Evolutionary conservation across 2,888 invertebrate genomes (phyloP), one percentile per base, ranked within the genome.

Genomic region (Schizaphis graminum): DNA sequence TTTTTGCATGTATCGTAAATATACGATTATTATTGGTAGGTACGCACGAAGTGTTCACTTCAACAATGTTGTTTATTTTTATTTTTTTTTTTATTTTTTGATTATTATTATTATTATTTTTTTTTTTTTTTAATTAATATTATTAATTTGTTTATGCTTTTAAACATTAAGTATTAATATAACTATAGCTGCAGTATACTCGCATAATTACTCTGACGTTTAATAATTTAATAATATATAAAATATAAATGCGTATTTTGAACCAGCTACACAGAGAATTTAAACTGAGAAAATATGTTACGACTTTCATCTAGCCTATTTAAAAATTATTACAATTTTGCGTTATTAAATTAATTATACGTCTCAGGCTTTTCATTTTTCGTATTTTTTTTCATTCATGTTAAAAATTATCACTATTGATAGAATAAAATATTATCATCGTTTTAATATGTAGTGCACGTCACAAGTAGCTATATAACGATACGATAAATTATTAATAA

Each of bases 121-220:
- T 77, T 35, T n/a, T n/a, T n/a, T 35, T 35, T 35, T 35, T 21
- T 35, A 53, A 53, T 77, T 77, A 77, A 77, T 77, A 77, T 77
- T 77, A 77, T 77, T 77, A 35, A 7, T 77, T 77, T 77, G 77
- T 77, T 35, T 77, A 77, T 35, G 77, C 35, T 77, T 77, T 77
- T 77, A 77, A 77, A 77, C 77, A 77, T 35, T 35, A 77, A 35
- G 35, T 77, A 77, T 77, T 77, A 77, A 77, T 77, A 7, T 21
- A 77, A 77, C 77, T 77, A 77, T 77, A 77, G 77, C 77, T 77
- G 35, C 35, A 77, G 77, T 77, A 77, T 77, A 21, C 77, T 77
- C 35, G 21, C 86, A n/a, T 53, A 53, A 53, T 3, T 47, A 44
- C 26, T 86, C 28, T n/a, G 44, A 86, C 47, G 44, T 86, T 47